Evolutionary conservation across 1,140 invertebrate genomes (phyloP).

Genomic region (Drosophila ambigua): DNA sequence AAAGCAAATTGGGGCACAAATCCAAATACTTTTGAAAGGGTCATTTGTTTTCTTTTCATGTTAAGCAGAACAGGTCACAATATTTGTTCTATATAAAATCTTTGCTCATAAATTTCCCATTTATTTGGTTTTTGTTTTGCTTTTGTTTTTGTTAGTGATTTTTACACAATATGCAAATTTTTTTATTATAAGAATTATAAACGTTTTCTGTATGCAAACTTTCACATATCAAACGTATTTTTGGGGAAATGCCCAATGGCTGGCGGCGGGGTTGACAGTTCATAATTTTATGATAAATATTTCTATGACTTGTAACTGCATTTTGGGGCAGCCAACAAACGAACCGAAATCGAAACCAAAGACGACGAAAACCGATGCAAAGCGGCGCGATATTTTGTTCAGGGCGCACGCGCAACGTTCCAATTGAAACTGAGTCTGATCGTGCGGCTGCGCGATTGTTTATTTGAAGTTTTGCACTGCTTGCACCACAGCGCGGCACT

Average conservation of each 20-base stretch:
- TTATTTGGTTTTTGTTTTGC: conserved; percentile 24
- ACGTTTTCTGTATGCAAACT: conserved; percentile 40
- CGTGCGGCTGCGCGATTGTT: conserved; percentile 62
- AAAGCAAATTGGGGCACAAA: conserved; percentile 55
- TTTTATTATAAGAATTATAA: conserved; percentile 51
- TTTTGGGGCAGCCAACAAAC: conserved; percentile 28
- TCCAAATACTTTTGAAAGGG: conserved; percentile 54
- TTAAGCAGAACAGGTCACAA: conserved; percentile 24
- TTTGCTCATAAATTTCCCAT: conserved; percentile 48
- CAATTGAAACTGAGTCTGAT: conserved; percentile 71
- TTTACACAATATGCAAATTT: conserved; percentile 58
- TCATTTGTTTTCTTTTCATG: conserved; percentile 32
- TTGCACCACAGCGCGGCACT: conserved; percentile 16
- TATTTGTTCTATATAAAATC: conserved; percentile 32
- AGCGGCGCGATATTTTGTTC: conserved; percentile 43
- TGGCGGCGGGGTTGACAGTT: conserved; percentile 27
- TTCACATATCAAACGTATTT: conserved; percentile 54
- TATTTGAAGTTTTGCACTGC: conserved; percentile 70
- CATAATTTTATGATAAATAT: conserved; percentile 30
- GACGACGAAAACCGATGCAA: too few species aligned
- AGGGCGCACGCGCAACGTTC: conserved; percentile 72
- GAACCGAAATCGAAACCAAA: conserved; percentile 36
- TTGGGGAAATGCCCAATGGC: conserved; percentile 24
- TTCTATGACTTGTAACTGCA: conserved; percentile 9
- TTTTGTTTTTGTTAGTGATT: conserved; percentile 14